Evolutionary conservation across 2,888 invertebrate genomes (phyloP).

Genomic region (Volucella bombylans): DNA sequence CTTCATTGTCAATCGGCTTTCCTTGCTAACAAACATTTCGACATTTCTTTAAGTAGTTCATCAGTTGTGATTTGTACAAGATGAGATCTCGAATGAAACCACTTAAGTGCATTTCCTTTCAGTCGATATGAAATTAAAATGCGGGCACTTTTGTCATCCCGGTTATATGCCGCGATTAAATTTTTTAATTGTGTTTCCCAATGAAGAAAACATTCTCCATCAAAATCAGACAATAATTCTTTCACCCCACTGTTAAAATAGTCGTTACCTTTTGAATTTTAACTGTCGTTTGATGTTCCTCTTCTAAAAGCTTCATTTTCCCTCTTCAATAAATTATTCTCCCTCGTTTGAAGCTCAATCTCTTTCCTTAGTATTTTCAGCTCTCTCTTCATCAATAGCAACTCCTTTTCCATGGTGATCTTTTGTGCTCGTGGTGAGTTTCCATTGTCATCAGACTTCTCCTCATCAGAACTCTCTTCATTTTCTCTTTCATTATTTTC

Average conservation of each 20-base stretch:
- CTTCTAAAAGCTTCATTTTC: conserved; percentile 22
- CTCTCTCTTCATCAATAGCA: conserved; percentile 21
- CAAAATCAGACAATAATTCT: conserved; percentile 15
- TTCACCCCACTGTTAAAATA: conserved; percentile 22
- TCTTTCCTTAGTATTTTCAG: conserved; percentile 15
- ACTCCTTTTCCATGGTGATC: conserved; percentile 20
- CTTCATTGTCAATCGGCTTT: conserved; percentile 25
- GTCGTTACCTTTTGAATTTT: conserved; percentile 21
- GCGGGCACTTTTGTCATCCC: conserved; percentile 24
- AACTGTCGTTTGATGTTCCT: conserved; percentile 2
- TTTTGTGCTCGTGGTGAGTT: conserved; percentile 9
- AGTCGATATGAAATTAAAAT: conserved; percentile 26
- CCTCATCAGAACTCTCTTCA: conserved; percentile 8
- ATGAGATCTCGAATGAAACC: conserved; percentile 32
- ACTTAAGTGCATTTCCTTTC: conserved; percentile 34
- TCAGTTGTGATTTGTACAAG: conserved; percentile 18
- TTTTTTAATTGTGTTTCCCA: conserved; percentile 34
- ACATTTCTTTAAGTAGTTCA: conserved; percentile 28
- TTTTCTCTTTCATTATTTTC: conserved; percentile 32
- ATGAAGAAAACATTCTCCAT: conserved; percentile 20
- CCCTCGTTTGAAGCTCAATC: conserved; percentile 28
- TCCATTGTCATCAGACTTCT: neutral
- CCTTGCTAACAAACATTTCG: conserved; percentile 12
- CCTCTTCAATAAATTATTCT: conserved; percentile 22
- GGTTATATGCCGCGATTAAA: conserved; percentile 11